Evolutionary conservation across 2,888 invertebrate genomes (phyloP), one percentile per base, ranked within the genome.

Genomic region (Meloe dianella): DNA sequence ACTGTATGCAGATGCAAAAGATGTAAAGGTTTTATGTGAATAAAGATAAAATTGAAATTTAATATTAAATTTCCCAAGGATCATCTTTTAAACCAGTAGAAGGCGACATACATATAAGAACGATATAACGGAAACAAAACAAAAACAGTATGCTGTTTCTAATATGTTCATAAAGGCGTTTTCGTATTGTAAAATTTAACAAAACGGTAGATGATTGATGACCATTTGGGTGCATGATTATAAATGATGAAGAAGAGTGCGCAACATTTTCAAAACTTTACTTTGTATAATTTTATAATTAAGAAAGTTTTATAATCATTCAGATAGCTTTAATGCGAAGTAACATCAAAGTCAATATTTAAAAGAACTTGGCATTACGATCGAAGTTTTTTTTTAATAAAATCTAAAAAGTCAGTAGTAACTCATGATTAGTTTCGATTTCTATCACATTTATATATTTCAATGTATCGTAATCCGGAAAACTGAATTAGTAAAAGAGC

Each of bases 391-490:
- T 17, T 20, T 47, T 20, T n/a, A 38, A n/a, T 1, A 8, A 32
- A 32, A 32, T 32, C 17, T 41, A 41, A n/a, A 60, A n/a, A 56
- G 32, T 12, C 63, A 67, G 69, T 69, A 71, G 73, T 72, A n/a
- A n/a, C n/a, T 73, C 72, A 71, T 71, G 68, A 74, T 74, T 71
- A 72, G 72, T 70, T 67, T 69, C 71, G 67, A 73, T 73, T 76
- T 74, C 71, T 74, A 70, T 67, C 65, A 73, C 75, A 74, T 76
- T 76, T 74, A 69, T 68, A 68, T 64, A 54, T 68, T 69, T 60
- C 68, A 67, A 51, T 65, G 66, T 68, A 70, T 38, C 61, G 67
- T 65, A 66, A 61, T 64, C 66, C 69, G 71, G 71, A 69, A 71
- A 27, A 68, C 65, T 63, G 51, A 57, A 66, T 64, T 67, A 63